Conservation (phyloP, 2,888 invertebrate genomes). For the Drosophila eohydei region DNA sequence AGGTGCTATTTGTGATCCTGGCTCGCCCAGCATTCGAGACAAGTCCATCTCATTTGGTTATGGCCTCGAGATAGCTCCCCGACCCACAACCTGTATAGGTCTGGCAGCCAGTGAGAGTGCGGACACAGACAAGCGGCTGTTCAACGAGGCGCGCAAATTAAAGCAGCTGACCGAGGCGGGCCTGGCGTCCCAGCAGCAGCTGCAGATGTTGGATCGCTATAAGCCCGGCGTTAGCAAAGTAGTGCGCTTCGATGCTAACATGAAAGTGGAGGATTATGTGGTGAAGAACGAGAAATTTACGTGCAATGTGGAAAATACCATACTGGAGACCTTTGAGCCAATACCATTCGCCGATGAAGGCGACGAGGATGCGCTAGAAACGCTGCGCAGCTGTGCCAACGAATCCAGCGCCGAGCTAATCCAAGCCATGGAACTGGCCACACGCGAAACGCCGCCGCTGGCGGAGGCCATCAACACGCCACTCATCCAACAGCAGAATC, state of each 20-base stretch:
- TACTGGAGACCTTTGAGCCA: conserved; percentile 84
- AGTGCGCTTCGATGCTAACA: conserved; percentile 84
- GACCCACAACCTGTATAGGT: conserved; percentile 89
- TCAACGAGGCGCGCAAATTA: conserved; percentile 69
- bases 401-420: conserved; percentile 58
- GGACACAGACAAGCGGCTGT: conserved; percentile 60
- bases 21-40: conserved; percentile 88
- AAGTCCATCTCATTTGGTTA: conserved; percentile 92
- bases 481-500: conserved; percentile 62
- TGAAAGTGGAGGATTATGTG: conserved; percentile 83
- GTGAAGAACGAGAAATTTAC: conserved; percentile 83
- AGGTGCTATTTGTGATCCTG: conserved; percentile 76
- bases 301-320: conserved; percentile 85
- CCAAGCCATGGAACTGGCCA: conserved; percentile 61
- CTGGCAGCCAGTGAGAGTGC: conserved; percentile 81
- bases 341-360: conserved; percentile 85
- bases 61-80: conserved; percentile 89
- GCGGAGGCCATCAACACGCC: conserved; percentile 82
- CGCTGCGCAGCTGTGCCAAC: conserved; percentile 59
- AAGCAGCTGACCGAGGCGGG: conserved; percentile 66
- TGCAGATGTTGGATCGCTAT: conserved; percentile 69
- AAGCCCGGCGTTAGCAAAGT: conserved; percentile 85
- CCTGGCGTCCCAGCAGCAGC: conserved; percentile 61
- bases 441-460: conserved; percentile 57
- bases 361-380: conserved; percentile 75